Evolutionary conservation across 2,888 invertebrate species (phyloP).

Genomic region (Diabrotica balteata): DNA sequence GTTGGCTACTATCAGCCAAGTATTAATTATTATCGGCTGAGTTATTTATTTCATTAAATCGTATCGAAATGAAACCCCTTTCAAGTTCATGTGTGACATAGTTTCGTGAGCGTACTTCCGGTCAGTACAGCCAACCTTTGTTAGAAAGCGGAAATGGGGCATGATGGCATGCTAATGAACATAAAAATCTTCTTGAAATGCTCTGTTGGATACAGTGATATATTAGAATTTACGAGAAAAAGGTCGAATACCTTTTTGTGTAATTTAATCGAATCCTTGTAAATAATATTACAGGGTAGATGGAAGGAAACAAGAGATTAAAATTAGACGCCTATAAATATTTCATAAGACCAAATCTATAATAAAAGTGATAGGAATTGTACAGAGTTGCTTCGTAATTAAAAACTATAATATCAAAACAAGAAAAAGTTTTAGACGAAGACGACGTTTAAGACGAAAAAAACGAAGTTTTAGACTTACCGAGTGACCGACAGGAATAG

Average conservation of each 20-base stretch:
- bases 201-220: conserved; percentile 27
- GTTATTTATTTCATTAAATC: conserved; percentile 4
- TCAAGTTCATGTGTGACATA: conserved; percentile 41
- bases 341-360: too few relatives aligned
- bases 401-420: too few relatives aligned
- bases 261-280: neutral
- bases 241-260: neutral
- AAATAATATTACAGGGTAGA: too few relatives aligned
- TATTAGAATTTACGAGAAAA: conserved; percentile 15
- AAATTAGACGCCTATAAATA: too few relatives aligned
- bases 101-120: conserved; percentile 43
- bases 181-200: conserved; percentile 33
- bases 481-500: too few relatives aligned
- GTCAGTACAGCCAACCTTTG: conserved; percentile 41
- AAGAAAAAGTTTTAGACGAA: too few relatives aligned
- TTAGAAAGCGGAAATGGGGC: conserved; percentile 35
- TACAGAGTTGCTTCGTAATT: too few relatives aligned
- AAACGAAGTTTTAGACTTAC: too few relatives aligned
- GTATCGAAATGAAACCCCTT: neutral
- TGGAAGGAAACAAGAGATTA: too few relatives aligned
- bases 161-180: conserved; percentile 36
- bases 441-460: too few relatives aligned
- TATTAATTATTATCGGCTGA: neutral
- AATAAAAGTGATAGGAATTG: too few relatives aligned
- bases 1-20: too few relatives aligned